Percentiles rank a stretch among this genome's conserved stretches.
Conservation (phyloP, 2,797 vertebrate genomes). For the Mormyrops attenuatus region DNA sequence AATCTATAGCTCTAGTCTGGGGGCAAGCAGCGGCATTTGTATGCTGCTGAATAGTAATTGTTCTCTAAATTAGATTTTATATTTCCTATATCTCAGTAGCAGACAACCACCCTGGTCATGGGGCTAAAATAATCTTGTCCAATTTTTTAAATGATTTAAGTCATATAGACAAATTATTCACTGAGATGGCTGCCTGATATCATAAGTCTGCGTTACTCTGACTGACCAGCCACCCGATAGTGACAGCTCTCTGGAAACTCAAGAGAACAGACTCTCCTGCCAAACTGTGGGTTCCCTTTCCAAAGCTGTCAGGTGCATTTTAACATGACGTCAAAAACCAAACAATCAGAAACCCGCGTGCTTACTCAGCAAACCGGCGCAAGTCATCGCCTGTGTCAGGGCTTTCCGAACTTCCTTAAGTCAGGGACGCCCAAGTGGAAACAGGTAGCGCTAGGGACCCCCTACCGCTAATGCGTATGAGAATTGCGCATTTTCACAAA, state of each 20-base stretch:
- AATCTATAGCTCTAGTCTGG: neutral
- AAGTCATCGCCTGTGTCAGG: neutral
- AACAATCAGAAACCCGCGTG: neutral
- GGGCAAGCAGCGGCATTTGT: neutral
- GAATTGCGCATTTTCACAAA: neutral
- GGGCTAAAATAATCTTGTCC: neutral
- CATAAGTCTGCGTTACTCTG: neutral
- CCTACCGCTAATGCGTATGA: neutral
- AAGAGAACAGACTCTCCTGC: neutral
- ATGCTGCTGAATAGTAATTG: neutral
- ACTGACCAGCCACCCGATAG: neutral
- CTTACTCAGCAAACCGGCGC: neutral
- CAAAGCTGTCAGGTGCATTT: neutral
- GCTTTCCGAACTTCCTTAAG: neutral
- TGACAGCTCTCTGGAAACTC: neutral
- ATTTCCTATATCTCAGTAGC: neutral
- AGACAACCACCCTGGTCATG: neutral
- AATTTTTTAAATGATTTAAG: neutral
- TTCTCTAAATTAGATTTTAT: neutral
- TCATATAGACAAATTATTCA: neutral
- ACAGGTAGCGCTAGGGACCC: neutral
- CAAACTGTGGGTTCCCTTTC: neutral
- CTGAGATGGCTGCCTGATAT: neutral
- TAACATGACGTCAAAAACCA: neutral
- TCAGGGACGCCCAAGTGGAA: neutral